A percentile compares a stretch with the other conserved stretches of the same genome.
phyloP scores from a whole-genome alignment of 2,888 invertebrate species.

The Odontothrips loti region DNA sequence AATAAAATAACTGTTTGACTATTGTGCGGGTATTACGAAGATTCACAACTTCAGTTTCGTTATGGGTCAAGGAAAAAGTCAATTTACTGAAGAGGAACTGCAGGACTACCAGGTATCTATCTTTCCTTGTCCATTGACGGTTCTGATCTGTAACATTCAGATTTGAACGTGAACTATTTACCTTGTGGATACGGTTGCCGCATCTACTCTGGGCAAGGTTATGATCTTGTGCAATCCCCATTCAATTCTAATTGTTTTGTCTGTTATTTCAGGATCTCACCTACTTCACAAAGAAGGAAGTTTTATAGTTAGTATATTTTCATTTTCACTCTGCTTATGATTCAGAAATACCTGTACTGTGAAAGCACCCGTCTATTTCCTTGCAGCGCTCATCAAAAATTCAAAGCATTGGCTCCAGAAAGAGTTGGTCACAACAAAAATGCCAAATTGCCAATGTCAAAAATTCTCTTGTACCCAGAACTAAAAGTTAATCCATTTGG shows the following conservation, averaged over 20 bases:
- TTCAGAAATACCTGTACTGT: constrained; percentile 28
- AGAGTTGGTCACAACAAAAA: constrained; percentile 85
- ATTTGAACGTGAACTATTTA: background rate
- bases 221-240: constrained; percentile 1
- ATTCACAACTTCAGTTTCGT: too few relatives aligned
- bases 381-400: constrained; percentile 81
- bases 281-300: constrained; percentile 90
- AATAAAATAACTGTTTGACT: background rate
- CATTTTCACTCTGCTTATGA: constrained; percentile 34
- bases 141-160: constrained; percentile 2
- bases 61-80: constrained; percentile 80
- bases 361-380: constrained; percentile 12
- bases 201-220: background rate
- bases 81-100: constrained; percentile 81
- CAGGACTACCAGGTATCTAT: constrained; percentile 78
- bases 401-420: constrained; percentile 82
- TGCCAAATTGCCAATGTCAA: constrained; percentile 77
- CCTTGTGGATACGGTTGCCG: constrained; percentile 24
- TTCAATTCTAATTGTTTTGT: constrained; percentile 34
- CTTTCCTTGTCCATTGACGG: background rate
- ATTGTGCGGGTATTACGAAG: background rate
- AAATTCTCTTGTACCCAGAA: constrained; percentile 82
- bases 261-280: constrained; percentile 72
- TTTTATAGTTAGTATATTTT: constrained; percentile 68
- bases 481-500: constrained; percentile 86